Evolutionary conservation across 2,888 invertebrate genomes (phyloP).

Genomic region (Mystacides longicornis): DNA sequence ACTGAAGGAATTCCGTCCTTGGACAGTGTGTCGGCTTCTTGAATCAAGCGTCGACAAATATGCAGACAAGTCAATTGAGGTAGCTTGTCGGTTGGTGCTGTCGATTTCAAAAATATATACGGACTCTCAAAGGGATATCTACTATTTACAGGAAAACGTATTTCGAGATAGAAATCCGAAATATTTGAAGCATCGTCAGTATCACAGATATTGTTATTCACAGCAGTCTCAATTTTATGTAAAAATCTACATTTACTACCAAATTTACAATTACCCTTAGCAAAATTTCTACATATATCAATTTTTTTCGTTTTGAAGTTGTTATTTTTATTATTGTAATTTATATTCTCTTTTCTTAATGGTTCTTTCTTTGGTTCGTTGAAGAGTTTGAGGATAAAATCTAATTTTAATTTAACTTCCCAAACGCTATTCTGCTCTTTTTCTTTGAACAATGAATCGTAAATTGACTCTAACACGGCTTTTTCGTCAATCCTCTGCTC

Average conservation of each 20-base stretch:
- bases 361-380: conserved; percentile 39
- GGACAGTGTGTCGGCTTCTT: conserved; percentile 60
- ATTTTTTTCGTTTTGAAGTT: conserved; percentile 44
- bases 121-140: conserved; percentile 71
- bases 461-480: conserved; percentile 69
- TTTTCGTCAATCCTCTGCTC: conserved; percentile 66
- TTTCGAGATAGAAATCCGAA: conserved; percentile 59
- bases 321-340: conserved; percentile 34
- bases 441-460: conserved; percentile 60
- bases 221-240: conserved; percentile 50
- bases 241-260: conserved; percentile 68
- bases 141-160: conserved; percentile 63
- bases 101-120: conserved; percentile 59
- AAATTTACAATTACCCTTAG: conserved; percentile 62
- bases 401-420: conserved; percentile 59
- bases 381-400: conserved; percentile 55
- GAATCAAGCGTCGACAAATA: conserved; percentile 56
- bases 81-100: conserved; percentile 46
- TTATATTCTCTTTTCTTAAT: conserved; percentile 39
- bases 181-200: conserved; percentile 35
- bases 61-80: conserved; percentile 58
- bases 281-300: conserved; percentile 57
- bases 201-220: conserved; percentile 31
- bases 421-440: conserved; percentile 64
- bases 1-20: conserved; percentile 64